Conservation (phyloP, 2,888 invertebrate genomes). For the Dromius quadrimaculatus region DNA sequence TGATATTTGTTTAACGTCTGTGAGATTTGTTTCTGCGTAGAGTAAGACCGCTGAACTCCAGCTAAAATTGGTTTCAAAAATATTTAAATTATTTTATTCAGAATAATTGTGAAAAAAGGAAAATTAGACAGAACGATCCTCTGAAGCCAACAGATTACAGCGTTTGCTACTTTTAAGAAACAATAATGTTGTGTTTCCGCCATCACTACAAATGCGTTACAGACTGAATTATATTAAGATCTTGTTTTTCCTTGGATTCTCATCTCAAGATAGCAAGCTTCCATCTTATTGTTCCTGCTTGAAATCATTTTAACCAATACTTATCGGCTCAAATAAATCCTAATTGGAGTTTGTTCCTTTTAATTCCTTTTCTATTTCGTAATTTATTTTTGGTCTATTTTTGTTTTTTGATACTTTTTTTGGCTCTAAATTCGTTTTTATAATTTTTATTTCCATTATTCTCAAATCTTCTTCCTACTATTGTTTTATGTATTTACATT, state of each 20-base stretch:
- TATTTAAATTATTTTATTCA: background rate
- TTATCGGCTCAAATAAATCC: too few relatives aligned
- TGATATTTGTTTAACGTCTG: slow-evolving; percentile 42
- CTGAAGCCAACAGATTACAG: slow-evolving; percentile 25
- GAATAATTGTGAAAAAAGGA: background rate
- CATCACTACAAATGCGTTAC: slow-evolving; percentile 57
- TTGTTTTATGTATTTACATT: too few relatives aligned
- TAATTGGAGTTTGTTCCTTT: too few relatives aligned
- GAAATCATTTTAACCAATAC: too few relatives aligned
- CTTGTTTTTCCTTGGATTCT: slow-evolving; percentile 45
- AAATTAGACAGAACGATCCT: too few relatives aligned
- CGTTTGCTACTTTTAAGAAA: slow-evolving; percentile 63
- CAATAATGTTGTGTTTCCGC: slow-evolving; percentile 65
- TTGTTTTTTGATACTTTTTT: too few relatives aligned
- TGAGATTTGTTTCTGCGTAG: slow-evolving; percentile 1
- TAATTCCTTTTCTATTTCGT: too few relatives aligned
- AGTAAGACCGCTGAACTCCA: slow-evolving; percentile 16
- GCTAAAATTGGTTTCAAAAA: background rate
- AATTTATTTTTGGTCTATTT: too few relatives aligned
- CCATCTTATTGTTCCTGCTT: too few relatives aligned
- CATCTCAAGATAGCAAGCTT: slow-evolving; percentile 3
- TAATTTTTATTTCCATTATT: too few relatives aligned
- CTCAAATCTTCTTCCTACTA: too few relatives aligned
- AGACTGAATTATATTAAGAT: slow-evolving; percentile 53
- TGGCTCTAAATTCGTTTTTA: too few relatives aligned